These are phyloP conservation scores for Gymnothorax reevesii DNA, from an alignment of 2,797 vertebrate species.

Conservation along the genomic window DNA sequence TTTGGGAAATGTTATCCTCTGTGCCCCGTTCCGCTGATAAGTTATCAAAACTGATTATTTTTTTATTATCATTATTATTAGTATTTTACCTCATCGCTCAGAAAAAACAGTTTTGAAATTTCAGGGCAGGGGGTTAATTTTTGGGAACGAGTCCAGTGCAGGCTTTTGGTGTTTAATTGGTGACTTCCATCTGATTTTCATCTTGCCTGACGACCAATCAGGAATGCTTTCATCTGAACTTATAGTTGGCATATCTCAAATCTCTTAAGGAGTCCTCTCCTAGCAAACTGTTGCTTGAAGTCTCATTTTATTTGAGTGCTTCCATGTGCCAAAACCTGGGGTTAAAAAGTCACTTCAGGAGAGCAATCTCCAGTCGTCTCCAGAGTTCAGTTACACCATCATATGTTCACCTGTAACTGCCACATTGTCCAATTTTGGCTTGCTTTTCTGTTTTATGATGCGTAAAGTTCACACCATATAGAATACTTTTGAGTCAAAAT, in stretches of 20 bases:
- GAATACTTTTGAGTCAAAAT: neutral
- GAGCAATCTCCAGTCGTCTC: neutral
- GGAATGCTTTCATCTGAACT: slow-evolving; percentile 8
- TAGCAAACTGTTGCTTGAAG: neutral
- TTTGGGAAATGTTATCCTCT: neutral
- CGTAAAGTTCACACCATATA: neutral
- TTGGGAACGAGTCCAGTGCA: slow-evolving; percentile 25
- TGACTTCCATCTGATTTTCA: slow-evolving; percentile 48
- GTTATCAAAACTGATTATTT: neutral
- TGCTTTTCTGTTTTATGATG: neutral
- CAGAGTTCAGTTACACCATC: neutral
- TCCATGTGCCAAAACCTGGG: slow-evolving; percentile 14
- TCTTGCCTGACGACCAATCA: slow-evolving; percentile 32
- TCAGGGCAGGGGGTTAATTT: neutral
- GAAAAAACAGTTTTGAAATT: slow-evolving; percentile 3
- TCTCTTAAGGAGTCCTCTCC: neutral
- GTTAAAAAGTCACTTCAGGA: neutral
- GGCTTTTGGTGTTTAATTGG: slow-evolving; percentile 33
- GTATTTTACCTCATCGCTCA: too few relatives aligned
- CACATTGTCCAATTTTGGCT: neutral
- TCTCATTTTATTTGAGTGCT: neutral
- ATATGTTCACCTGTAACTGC: neutral
- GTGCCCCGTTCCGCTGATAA: neutral
- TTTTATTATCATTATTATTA: neutral
- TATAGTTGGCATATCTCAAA: neutral